These are phyloP conservation scores for Nemapogon koenigi DNA, from an alignment of 2,888 invertebrate species.

Conservation along the genomic window DNA sequence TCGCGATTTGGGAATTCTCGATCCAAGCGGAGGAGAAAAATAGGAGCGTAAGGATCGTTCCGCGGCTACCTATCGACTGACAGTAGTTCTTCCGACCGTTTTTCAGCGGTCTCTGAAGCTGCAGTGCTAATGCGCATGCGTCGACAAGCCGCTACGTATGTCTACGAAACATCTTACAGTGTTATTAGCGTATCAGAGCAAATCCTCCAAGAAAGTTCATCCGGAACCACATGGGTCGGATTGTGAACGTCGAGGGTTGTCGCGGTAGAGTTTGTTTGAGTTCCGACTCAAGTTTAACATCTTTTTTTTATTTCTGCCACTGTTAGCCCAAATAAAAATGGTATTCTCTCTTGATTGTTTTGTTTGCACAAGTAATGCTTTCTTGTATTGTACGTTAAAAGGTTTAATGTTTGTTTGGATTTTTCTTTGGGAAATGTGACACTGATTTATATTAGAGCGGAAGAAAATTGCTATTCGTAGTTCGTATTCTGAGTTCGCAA, in stretches of 20 bases:
- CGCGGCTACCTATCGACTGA: conserved; percentile 46
- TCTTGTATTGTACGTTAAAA: no score
- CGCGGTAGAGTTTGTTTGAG: conserved; percentile 9
- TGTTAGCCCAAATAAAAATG: conserved; percentile 1
- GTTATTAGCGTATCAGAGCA: conserved; percentile 13
- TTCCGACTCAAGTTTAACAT: conserved; percentile 7
- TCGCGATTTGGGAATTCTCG: no score
- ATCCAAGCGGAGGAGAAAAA: neutral
- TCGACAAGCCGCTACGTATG: conserved; percentile 30
- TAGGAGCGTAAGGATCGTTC: conserved; percentile 23
- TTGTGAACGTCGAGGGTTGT: conserved; percentile 9
- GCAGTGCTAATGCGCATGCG: conserved; percentile 51
- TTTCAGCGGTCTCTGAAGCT: conserved; percentile 39
- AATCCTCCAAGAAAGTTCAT: conserved; percentile 12
- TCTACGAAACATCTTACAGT: conserved; percentile 24
- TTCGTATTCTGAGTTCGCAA: no score
- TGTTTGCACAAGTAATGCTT: no score
- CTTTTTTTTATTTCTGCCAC: conserved; percentile 1
- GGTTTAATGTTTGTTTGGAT: no score
- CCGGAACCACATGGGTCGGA: conserved; percentile 12
- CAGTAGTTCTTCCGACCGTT: conserved; percentile 26
- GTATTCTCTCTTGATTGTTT: neutral
- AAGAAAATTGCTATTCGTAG: no score
- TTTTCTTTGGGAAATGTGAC: no score
- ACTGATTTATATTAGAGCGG: no score